Base-by-base conservation (phyloP, 2,797 vertebrate genomes). In the Spea hammondii region DNA sequence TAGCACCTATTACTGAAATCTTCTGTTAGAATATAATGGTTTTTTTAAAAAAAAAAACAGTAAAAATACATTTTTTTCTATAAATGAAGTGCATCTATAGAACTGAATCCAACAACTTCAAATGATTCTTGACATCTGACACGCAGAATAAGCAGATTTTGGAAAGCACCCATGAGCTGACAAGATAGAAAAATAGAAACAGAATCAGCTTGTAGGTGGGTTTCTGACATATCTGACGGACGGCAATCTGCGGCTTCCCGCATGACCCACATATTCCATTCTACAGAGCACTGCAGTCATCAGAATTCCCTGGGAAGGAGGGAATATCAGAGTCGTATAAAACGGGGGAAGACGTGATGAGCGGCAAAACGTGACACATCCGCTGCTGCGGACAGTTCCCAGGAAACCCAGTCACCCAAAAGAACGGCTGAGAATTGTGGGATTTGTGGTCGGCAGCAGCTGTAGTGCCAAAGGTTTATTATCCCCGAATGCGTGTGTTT, bases 181-280 rank as follows among this genome's bases (percentile, higher is more conserved):
- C 12, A 13, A 13, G 55, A n/a, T 59, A 12, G 8, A 59, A 59
- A 59, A 59, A 59, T 59, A 59, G n/a, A 5, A 13, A 5, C 77
- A 78, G 60, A 66, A 57, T 32, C 4, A 47, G 8, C 5, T 72
- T 53, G 6, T 48, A 47, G 45, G 62, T 12, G 45, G 51, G 17
- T 65, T 49, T 50, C 4, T 47, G 78, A 69, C 78, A 79, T 8
- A 12, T 46, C 65, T 79, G 65, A 79, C 74, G 14, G 77, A 79
- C 73, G 78, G 8, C 13, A 74, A 65, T 69, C 44, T 8, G 71
- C 53, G 44, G 50, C 55, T 60, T 79, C 65, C 71, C 69, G 55
- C 14, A 47, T 73, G 53, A 32, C 72, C 54, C 8, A 49, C 64
- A 68, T 79, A 50, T 72, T 60, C 68, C 65, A 69, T 53, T 66